phyloP scores from a whole-genome alignment of 2,888 invertebrate genomes.

The Oscheius myriophilus region DNA sequence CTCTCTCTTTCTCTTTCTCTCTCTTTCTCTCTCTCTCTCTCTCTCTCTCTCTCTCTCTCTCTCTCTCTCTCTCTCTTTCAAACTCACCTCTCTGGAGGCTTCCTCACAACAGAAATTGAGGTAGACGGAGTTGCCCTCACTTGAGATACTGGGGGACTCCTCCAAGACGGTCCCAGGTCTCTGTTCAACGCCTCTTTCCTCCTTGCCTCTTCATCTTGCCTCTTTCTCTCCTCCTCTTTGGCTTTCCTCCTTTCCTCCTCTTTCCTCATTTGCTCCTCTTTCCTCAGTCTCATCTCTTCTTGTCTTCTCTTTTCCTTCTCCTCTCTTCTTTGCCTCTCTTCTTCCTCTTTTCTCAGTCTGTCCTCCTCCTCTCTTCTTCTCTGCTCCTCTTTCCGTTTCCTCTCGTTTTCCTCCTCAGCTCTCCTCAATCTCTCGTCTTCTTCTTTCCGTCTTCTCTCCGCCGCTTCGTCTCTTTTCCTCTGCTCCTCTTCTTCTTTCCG shows the following conservation, averaged over 20 bases:
- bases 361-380: background rate
- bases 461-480: background rate
- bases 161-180: too few relatives aligned
- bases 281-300: background rate
- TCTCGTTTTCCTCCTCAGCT: too few relatives aligned
- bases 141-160: too few relatives aligned
- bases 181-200: background rate
- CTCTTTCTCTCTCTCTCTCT: background rate
- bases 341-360: background rate
- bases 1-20: background rate
- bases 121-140: too few relatives aligned
- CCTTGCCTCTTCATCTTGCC: too few relatives aligned
- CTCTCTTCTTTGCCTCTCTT: background rate
- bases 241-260: background rate
- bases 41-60: slow-evolving; percentile 3
- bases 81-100: background rate
- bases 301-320: too few relatives aligned
- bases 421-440: background rate
- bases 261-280: background rate
- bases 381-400: background rate
- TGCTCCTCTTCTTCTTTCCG: background rate
- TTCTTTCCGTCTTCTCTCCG: slow-evolving; percentile 4
- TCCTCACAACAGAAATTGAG: background rate
- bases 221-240: background rate
- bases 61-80: background rate